phyloP scores from a whole-genome alignment of 2,797 vertebrate genomes.

The Liasis olivaceus region DNA sequence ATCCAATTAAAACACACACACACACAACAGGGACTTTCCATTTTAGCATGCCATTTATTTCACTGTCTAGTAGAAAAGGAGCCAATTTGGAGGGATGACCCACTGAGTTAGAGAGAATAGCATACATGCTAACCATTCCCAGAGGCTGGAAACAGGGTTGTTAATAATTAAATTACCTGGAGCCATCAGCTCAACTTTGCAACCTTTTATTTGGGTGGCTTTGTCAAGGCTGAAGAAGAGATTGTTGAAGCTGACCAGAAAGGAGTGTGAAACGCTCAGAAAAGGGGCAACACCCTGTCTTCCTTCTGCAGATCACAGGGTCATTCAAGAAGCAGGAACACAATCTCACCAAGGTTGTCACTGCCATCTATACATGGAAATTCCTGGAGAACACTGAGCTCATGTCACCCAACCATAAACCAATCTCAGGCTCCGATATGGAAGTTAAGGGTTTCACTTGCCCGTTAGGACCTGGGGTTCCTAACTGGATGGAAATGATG shows the following conservation, averaged over 20 bases:
- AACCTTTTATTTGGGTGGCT: not conserved
- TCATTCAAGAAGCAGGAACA: not conserved
- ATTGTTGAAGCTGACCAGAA: not conserved
- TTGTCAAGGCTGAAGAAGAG: not conserved
- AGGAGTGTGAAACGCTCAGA: not conserved
- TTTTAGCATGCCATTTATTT: not conserved
- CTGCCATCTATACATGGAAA: not conserved
- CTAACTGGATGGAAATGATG: not conserved
- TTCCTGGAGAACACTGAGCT: not conserved
- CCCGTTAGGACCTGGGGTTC: not conserved
- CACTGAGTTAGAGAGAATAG: not conserved
- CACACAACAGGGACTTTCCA: not conserved
- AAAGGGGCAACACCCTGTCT: not conserved
- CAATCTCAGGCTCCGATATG: not conserved
- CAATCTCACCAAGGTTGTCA: not conserved
- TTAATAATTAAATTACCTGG: conserved; percentile 36
- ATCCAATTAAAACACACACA: not conserved
- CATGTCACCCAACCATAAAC: not conserved
- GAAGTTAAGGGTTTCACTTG: not conserved
- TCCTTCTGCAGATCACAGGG: not conserved
- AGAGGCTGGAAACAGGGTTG: conserved; percentile 33
- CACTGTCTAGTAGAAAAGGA: not conserved
- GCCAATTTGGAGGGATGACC: not conserved
- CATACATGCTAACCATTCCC: conserved; percentile 5
- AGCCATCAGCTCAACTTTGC: conserved; percentile 40